Evolutionary conservation across 2,113 vertebrate species (phyloP).

Genomic region (Pollachius pollachius): DNA sequence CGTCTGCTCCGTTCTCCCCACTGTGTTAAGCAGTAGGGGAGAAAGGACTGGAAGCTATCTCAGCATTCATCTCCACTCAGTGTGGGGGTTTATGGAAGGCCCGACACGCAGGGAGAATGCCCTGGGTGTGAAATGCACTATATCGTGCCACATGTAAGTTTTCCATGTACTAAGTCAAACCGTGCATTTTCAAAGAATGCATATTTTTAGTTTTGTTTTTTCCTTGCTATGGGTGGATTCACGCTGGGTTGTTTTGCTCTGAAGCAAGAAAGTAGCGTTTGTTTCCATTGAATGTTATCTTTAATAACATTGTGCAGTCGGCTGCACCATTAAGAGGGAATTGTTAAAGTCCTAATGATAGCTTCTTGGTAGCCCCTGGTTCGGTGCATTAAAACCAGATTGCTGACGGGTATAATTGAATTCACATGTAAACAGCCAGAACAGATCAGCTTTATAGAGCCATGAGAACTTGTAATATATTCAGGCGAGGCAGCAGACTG

Average conservation of each 20-base stretch:
- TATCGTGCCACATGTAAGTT: slow-evolving; percentile 15
- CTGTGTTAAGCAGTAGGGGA: slow-evolving; percentile 66
- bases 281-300: slow-evolving; percentile 25
- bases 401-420: slow-evolving; percentile 39
- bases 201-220: slow-evolving; percentile 3
- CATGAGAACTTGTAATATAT: too few species aligned
- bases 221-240: not conserved
- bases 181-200: slow-evolving; percentile 41
- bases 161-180: slow-evolving; percentile 24
- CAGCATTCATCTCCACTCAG: slow-evolving; percentile 45
- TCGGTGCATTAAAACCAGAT: slow-evolving; percentile 26
- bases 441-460: slow-evolving; percentile 26
- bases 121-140: slow-evolving; percentile 35
- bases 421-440: slow-evolving; percentile 24
- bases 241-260: too few species aligned
- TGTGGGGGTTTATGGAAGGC: slow-evolving; percentile 52
- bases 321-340: slow-evolving; percentile 16
- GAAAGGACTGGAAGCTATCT: slow-evolving; percentile 32
- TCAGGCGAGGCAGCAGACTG: slow-evolving; percentile 5
- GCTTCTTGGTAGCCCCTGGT: slow-evolving; percentile 6
- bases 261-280: slow-evolving; percentile 1
- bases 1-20: slow-evolving; percentile 46
- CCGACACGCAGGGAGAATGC: slow-evolving; percentile 29
- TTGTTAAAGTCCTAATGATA: slow-evolving; percentile 17
- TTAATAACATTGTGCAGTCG: slow-evolving; percentile 17